Percentiles rank a stretch among this genome's conserved stretches.
Conservation (phyloP, 2,888 invertebrate species). For the Schizaphis graminum region DNA sequence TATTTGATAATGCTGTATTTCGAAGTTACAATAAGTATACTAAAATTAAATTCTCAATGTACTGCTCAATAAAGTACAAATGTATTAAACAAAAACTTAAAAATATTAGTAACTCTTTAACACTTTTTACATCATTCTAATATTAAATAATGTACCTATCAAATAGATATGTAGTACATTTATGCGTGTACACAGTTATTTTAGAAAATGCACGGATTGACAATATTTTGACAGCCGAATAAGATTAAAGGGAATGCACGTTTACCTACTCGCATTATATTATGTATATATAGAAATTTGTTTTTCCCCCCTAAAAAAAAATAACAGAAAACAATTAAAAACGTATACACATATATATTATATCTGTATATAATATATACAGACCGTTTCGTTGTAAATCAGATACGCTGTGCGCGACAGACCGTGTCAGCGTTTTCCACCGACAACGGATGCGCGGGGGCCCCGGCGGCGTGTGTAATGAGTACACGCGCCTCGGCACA, state of each 20-base stretch:
- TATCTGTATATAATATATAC: neutral
- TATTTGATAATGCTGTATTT: no score
- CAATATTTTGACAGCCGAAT: neutral
- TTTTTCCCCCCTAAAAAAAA: neutral
- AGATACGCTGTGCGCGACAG: slow-evolving; percentile 65
- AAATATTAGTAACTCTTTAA: no score
- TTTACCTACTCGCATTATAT: neutral
- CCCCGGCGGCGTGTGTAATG: slow-evolving; percentile 61
- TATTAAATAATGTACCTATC: no score
- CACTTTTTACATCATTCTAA: no score
- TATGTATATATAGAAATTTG: neutral
- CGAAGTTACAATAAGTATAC: no score
- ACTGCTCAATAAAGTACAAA: no score
- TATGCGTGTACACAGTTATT: neutral
- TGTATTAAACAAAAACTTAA: no score
- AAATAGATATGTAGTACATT: no score
- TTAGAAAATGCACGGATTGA: neutral
- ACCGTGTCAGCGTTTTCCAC: slow-evolving; percentile 66
- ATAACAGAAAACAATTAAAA: slow-evolving; percentile 54
- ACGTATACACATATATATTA: neutral
- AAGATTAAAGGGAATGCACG: neutral
- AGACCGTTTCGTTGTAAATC: slow-evolving; percentile 60
- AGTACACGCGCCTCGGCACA: slow-evolving; percentile 61
- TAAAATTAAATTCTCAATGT: no score
- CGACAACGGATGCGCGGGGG: slow-evolving; percentile 55